Conservation (phyloP, 2,797 vertebrate species). For the Iguana delicatissima region DNA sequence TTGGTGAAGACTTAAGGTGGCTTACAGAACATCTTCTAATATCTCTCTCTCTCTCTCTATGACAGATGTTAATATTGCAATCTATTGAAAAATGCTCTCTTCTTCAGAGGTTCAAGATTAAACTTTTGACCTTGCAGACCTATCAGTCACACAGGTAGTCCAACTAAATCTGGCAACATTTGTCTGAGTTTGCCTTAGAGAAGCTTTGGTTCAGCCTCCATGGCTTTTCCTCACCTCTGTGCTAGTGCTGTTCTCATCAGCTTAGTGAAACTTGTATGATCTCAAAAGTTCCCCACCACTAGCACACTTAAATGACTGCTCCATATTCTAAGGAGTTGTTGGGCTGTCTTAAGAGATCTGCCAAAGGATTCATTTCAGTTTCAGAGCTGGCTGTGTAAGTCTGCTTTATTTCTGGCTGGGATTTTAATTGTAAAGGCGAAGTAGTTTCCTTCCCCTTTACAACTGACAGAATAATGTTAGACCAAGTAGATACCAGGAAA, state of each 20-base stretch:
- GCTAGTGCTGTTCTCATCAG: accelerated
- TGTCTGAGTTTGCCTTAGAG: background rate
- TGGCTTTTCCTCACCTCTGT: background rate
- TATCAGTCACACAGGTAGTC: background rate
- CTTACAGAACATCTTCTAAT: too few species aligned
- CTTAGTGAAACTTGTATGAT: background rate
- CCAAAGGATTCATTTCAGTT: background rate
- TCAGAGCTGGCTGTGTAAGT: constrained; percentile 10
- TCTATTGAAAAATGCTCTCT: background rate
- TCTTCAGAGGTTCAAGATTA: background rate
- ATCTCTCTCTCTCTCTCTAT: background rate
- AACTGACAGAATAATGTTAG: constrained; percentile 3
- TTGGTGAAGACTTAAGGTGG: background rate
- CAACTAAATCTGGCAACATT: background rate
- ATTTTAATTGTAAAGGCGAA: constrained; percentile 19
- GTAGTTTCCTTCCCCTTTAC: background rate
- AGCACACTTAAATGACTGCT: background rate
- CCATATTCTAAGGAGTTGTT: background rate
- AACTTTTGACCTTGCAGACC: background rate
- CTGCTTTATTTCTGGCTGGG: constrained; percentile 1
- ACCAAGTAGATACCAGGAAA: background rate
- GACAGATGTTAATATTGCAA: constrained; percentile 1
- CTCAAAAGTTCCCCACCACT: background rate
- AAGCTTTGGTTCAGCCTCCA: background rate
- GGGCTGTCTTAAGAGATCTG: constrained; percentile 25